These are phyloP conservation scores for Sphaeridia pumilis DNA, from an alignment of 2,888 invertebrate species.

Conservation along the genomic window DNA sequence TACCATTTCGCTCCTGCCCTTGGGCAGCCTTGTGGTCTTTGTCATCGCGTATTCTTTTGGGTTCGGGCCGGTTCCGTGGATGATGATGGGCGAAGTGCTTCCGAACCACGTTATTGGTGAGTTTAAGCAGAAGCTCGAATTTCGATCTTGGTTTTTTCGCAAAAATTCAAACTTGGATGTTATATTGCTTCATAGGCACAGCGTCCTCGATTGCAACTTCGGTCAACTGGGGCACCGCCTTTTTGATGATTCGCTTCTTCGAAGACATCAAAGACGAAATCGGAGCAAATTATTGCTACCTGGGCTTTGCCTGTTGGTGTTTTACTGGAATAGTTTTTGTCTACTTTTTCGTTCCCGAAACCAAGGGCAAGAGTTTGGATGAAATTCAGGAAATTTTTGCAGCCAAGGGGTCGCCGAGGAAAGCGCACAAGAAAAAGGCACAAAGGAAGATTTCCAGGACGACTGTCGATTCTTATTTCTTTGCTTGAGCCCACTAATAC, in stretches of 20 bases:
- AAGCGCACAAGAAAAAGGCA: background rate
- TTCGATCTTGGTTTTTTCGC: too few species aligned
- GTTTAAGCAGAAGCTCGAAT: too few species aligned
- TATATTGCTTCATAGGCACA: too few species aligned
- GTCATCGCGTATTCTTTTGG: slow-evolving; percentile 68
- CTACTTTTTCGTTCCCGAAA: slow-evolving; percentile 38
- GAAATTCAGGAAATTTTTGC: slow-evolving; percentile 55
- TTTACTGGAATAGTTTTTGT: slow-evolving; percentile 19
- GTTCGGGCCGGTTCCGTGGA: slow-evolving; percentile 70
- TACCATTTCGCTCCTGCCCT: slow-evolving; percentile 48
- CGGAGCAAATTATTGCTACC: slow-evolving; percentile 26
- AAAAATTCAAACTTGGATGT: too few species aligned
- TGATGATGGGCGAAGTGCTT: slow-evolving; percentile 49
- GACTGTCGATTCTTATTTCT: too few species aligned
- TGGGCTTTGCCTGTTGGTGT: slow-evolving; percentile 23
- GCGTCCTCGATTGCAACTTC: slow-evolving; percentile 47
- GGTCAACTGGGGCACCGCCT: slow-evolving; percentile 62
- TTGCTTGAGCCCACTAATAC: too few species aligned
- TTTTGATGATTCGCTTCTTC: slow-evolving; percentile 41
- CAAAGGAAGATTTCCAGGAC: too few species aligned
- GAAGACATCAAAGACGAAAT: slow-evolving; percentile 38
- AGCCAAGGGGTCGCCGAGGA: background rate
- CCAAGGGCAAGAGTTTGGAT: slow-evolving; percentile 65
- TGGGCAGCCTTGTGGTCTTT: slow-evolving; percentile 60
- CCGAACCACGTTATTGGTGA: slow-evolving; percentile 16